Evolutionary conservation across 2,888 invertebrate species (phyloP), one percentile per base, ranked within the genome.

Genomic region (Amaurobius ferox): DNA sequence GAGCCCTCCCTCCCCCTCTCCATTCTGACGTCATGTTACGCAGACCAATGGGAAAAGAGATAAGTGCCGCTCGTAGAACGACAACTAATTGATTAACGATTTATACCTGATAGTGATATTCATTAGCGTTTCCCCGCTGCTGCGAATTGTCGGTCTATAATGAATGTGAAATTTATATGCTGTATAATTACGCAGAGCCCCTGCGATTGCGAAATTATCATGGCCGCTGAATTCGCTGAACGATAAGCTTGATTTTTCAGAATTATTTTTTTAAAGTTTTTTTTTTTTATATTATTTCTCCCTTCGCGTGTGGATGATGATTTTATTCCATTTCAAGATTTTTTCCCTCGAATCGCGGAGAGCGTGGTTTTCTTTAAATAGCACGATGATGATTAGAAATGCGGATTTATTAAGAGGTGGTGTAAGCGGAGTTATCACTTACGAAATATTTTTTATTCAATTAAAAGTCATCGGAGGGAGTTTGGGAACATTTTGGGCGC

Each of bases 31-130:
- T 83, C 83, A 83, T 71, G 72, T 77, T 76, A 74, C 73, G 67
- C 62, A 62, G 81, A 76, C 85, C 85, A 85, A 85, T 85, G 39
- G 85, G 85, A 77, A 32, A 83, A 77, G 83, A 83, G 83, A 83
- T 83, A 83, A 83, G 83, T 83, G 77, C 76, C 74, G n/a, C n/a
- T n/a, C n/a, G n/a, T n/a, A n/a, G 67, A 70, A 72, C 77, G 77
- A 77, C 73, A 67, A 85, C 85, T 85, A 85, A 85, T 85, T 85
- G 85, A 85, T 85, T 85, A 85, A 85, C 85, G 85, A 85, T 85
- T 85, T 85, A 83, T 79, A 79, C 85, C 78, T 85, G 85, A 85
- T 85, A 85, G 78, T 78, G 85, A 85, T 78, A 85, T 85, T 85
- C 85, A 85, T 85, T 85, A 85, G 77, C 73, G 72, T 72, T 81